Evolutionary conservation across 2,888 invertebrate genomes (phyloP).

Genomic region (Zaprionus bogoriensis): DNA sequence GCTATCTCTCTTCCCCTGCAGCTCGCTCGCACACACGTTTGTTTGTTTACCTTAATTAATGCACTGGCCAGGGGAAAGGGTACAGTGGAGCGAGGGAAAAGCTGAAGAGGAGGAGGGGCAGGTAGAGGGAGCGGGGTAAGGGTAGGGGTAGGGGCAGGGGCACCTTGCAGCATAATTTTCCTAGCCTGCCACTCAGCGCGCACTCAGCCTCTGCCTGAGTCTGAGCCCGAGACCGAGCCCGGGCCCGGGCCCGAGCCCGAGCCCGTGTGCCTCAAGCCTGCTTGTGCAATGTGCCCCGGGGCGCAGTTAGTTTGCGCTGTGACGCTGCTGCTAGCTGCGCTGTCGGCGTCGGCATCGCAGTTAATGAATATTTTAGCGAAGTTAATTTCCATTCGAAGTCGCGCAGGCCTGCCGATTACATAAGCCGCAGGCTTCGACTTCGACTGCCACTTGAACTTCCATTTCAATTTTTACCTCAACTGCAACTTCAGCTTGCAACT

Average conservation of each 20-base stretch:
- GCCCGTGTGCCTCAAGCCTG: slow-evolving; percentile 7
- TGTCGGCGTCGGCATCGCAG: slow-evolving; percentile 31
- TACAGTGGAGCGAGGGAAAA: no score
- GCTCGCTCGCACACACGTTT: slow-evolving; percentile 28
- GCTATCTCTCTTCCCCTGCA: background rate
- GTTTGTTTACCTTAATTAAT: slow-evolving; percentile 77
- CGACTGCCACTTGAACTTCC: no score
- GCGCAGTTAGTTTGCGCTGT: slow-evolving; percentile 27
- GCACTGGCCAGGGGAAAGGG: slow-evolving; percentile 54
- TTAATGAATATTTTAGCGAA: slow-evolving; percentile 70
- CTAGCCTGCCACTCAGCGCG: slow-evolving; percentile 15
- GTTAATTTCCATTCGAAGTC: slow-evolving; percentile 42
- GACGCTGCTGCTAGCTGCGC: background rate
- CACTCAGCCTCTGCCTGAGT: background rate
- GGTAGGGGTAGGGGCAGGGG: background rate
- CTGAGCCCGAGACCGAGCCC: no score
- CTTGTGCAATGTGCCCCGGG: slow-evolving; percentile 30
- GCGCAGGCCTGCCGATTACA: slow-evolving; percentile 23
- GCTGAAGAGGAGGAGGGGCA: no score
- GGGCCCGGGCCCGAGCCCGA: background rate
- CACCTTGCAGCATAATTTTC: slow-evolving; percentile 62
- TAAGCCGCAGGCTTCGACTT: slow-evolving; percentile 27
- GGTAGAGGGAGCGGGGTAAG: no score
- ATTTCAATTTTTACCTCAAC: no score
- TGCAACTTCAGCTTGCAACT: no score